Conservation (phyloP, 1,140 invertebrate species). For the Drosophila biarmipes region DNA sequence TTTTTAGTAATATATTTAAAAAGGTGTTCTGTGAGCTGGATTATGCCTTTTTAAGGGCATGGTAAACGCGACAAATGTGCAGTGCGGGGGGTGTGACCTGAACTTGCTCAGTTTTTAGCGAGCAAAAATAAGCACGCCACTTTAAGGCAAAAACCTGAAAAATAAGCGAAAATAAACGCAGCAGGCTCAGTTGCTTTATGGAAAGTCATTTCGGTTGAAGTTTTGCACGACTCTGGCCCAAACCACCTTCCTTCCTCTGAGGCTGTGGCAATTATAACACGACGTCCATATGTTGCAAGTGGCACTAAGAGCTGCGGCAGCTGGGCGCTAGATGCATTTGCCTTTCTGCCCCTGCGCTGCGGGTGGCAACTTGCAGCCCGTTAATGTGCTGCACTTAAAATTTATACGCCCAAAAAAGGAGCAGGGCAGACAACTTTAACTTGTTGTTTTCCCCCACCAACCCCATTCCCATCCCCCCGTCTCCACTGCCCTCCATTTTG, state of each 20-base stretch:
- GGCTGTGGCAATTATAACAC: constrained; percentile 71
- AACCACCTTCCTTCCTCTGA: constrained; percentile 15
- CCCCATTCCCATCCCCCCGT: constrained; percentile 7
- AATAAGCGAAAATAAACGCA: background rate
- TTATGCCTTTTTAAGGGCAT: background rate
- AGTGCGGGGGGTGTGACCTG: constrained; percentile 23
- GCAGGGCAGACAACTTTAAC: constrained; percentile 74
- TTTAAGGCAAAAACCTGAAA: constrained; percentile 21
- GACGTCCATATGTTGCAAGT: constrained; percentile 68
- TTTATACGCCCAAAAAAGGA: constrained; percentile 63
- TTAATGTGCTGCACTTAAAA: constrained; percentile 81
- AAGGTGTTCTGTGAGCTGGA: too few species aligned
- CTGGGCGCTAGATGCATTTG: constrained; percentile 66
- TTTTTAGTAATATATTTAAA: too few species aligned
- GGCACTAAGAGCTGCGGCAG: constrained; percentile 70
- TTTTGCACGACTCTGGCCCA: constrained; percentile 20
- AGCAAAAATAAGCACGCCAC: constrained; percentile 6
- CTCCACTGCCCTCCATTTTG: background rate
- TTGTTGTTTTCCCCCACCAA: constrained; percentile 26
- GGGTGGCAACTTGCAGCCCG: constrained; percentile 59
- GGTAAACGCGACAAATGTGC: constrained; percentile 11
- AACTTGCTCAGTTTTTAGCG: constrained; percentile 23
- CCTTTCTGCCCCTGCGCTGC: constrained; percentile 2
- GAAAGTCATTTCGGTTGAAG: constrained; percentile 62
- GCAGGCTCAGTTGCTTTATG: constrained; percentile 52